phyloP scores from a whole-genome alignment of 2,113 vertebrate genomes.

The Nerophis ophidion region DNA sequence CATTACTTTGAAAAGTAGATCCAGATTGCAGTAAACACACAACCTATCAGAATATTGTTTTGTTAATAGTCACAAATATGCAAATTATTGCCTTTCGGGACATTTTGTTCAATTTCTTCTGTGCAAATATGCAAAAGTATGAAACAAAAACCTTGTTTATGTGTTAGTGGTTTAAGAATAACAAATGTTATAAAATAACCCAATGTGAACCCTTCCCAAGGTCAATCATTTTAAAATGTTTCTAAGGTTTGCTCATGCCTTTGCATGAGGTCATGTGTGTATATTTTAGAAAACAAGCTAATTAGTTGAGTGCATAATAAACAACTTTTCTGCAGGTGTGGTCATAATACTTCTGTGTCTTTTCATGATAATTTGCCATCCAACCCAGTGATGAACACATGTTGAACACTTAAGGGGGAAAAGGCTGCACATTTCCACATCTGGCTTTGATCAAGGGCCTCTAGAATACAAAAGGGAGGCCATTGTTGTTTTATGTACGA shows the following conservation, averaged over 20 bases:
- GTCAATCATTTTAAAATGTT: not conserved
- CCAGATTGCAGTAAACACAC: constrained; percentile 8
- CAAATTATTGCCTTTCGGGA: constrained; percentile 6
- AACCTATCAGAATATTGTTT: constrained; percentile 1
- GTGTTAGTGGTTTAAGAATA: not conserved
- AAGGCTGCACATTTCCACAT: constrained; percentile 30
- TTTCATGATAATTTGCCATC: not conserved
- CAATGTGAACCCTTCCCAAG: not conserved
- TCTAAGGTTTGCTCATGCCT: no score
- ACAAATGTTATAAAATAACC: not conserved
- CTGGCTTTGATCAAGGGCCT: constrained; percentile 45
- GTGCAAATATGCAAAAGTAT: not conserved
- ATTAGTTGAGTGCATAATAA: no score
- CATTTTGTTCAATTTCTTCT: constrained; percentile 5
- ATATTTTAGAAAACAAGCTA: no score
- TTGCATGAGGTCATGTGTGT: no score
- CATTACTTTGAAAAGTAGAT: constrained; percentile 14
- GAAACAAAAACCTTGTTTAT: not conserved
- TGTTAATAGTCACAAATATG: constrained; percentile 16
- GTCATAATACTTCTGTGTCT: not conserved
- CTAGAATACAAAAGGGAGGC: constrained; percentile 9
- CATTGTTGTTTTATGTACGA: constrained; percentile 15
- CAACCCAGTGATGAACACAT: constrained; percentile 6
- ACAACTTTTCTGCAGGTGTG: no score
- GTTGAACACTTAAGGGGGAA: constrained; percentile 12